Conservation (phyloP, 2,113 vertebrate species). For the Eubucco bourcierii region DNA sequence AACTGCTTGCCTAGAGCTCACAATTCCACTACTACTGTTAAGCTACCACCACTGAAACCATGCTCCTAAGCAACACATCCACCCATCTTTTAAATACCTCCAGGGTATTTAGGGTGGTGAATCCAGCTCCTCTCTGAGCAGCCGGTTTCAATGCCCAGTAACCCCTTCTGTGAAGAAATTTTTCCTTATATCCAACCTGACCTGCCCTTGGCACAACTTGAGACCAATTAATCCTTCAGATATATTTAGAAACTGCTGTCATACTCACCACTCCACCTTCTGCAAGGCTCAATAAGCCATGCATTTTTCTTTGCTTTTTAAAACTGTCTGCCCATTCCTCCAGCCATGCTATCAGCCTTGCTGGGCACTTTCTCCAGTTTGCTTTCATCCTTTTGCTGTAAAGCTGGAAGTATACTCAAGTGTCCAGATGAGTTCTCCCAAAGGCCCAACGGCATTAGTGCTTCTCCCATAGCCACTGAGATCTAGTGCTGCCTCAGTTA, state of each 20-base stretch:
- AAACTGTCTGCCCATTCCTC: not conserved
- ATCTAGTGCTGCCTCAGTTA: slow-evolving; percentile 12
- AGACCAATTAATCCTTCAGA: not conserved
- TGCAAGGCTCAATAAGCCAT: not conserved
- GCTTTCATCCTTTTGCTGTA: not conserved
- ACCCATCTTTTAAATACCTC: too few species aligned
- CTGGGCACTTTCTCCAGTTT: not conserved
- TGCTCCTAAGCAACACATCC: too few species aligned
- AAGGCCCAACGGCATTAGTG: not conserved
- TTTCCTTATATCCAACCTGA: too few species aligned
- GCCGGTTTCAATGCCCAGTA: too few species aligned
- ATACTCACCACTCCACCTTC: not conserved
- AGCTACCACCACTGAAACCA: too few species aligned
- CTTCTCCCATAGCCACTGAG: not conserved
- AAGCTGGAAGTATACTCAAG: not conserved
- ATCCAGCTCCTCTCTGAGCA: too few species aligned
- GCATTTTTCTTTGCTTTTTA: not conserved
- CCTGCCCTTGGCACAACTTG: too few species aligned
- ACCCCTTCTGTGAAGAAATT: too few species aligned
- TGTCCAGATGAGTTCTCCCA: not conserved
- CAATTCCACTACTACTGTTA: too few species aligned
- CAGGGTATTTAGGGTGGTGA: too few species aligned
- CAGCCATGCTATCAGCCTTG: not conserved
- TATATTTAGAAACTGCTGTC: not conserved
- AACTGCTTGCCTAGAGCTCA: too few species aligned